A percentile compares a stretch with the other conserved stretches of the same genome.
phyloP scores from a whole-genome alignment of 2,888 invertebrate species.

The Mythimna lalbum region DNA sequence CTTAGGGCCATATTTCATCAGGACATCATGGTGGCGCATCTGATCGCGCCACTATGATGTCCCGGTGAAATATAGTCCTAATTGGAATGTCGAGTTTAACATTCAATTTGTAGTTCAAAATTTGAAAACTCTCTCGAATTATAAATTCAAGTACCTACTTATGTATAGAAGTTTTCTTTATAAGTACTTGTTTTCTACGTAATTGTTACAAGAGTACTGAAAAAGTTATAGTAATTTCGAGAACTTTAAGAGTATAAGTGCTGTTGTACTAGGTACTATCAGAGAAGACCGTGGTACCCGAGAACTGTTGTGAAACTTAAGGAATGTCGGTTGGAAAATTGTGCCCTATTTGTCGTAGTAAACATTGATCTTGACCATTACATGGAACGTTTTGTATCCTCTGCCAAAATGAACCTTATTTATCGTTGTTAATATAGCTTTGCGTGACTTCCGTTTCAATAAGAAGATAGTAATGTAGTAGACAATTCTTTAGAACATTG shows the following conservation, averaged over 20 bases:
- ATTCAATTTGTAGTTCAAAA: no score
- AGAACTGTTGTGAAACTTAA: background rate
- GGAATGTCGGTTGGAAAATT: background rate
- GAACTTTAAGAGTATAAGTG: no score
- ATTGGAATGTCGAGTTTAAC: no score
- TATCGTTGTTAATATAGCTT: constrained; percentile 5
- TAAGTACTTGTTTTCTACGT: background rate
- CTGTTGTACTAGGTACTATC: background rate
- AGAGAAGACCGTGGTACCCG: background rate
- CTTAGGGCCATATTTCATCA: no score
- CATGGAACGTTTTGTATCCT: background rate
- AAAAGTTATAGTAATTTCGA: background rate
- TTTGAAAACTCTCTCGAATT: no score
- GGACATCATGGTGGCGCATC: no score
- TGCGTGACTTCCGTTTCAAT: constrained; percentile 5
- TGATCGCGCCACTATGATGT: no score
- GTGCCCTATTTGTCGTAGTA: background rate
- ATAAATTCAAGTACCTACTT: no score
- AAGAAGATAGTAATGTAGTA: background rate
- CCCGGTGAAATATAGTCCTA: no score
- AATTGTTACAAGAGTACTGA: constrained; percentile 2
- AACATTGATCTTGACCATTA: background rate
- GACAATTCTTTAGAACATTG: background rate
- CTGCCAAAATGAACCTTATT: background rate
- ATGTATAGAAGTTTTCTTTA: no score